Evolutionary conservation across 2,113 vertebrate species (phyloP), one percentile per base, ranked within the genome.

Genomic region (Circaetus gallicus): DNA sequence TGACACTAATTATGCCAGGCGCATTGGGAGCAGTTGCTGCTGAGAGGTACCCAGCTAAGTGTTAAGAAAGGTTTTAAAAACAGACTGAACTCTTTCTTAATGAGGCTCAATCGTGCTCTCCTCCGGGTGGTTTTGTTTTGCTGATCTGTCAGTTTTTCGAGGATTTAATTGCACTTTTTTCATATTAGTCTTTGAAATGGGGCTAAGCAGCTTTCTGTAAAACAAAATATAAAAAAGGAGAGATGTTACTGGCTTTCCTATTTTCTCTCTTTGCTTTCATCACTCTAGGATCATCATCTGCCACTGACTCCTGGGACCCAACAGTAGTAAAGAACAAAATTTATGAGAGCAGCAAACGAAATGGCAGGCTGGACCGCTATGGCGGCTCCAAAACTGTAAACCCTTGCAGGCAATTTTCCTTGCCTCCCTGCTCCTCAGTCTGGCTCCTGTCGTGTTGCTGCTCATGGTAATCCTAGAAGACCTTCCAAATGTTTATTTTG

Each of bases 11-110:
- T 98, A 98, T 96, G 95, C 95, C 93, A 53, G 97, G 96, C 95
- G 84, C 96, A 8, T 92, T 97, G 96, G 98, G 98, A 98, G 88
- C 78, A 49, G 93, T 67, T 87, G 86, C 96, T 98, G 97, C 98
- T 98, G 98, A 98, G 98, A 95, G 92, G 97, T 96, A 98, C 98
- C 97, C 96, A 97, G 98, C 97, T 98, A 97, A 98, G 97, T 98
- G 98, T 97, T 98, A 97, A 98, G 98, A 98, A 98, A 97, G 98
- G 97, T 97, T 98, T 98, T 98, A 96, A 97, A 98, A 98, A 98
- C 97, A 98, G 98, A 94, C 97, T 97, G 98, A 98, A 98, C 98
- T 98, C 97, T 97, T 98, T 94, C 97, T 97, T 98, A 98, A 98
- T 98, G 97, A 98, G 97, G 97, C 98, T 98, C 97, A 95, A 96